A percentile compares a stretch with the other conserved stretches of the same genome.
These are phyloP conservation scores for Macropus fuliginosus DNA, from an alignment of 2,797 vertebrate genomes.

Conservation along the genomic window DNA sequence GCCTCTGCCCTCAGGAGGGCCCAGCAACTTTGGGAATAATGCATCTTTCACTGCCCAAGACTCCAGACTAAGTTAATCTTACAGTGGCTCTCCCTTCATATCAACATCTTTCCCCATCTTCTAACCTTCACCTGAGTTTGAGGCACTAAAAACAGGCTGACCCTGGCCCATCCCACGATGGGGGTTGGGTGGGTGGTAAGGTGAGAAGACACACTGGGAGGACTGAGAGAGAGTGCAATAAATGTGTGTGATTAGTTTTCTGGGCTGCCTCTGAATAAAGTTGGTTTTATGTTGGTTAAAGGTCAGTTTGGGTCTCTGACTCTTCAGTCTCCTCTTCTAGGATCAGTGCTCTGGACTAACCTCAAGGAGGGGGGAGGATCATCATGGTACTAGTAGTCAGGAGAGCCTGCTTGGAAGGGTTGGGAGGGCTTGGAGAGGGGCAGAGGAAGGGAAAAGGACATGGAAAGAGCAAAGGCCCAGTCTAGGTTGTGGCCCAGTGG, in stretches of 20 bases:
- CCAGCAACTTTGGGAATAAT: not conserved
- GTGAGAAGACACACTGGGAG: slow-evolving; percentile 51
- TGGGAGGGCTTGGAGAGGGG: not conserved
- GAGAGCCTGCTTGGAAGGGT: not conserved
- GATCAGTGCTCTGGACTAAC: not conserved
- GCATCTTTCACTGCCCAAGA: not conserved
- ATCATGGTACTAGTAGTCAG: fast-evolving
- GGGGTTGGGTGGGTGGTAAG: not conserved
- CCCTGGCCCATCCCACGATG: not conserved
- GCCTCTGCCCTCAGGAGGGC: not conserved
- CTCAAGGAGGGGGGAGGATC: not conserved
- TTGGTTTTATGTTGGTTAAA: not conserved
- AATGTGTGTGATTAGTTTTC: not conserved
- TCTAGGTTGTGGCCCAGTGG: not conserved
- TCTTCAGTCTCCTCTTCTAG: not conserved
- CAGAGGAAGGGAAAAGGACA: not conserved
- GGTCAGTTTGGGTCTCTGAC: not conserved
- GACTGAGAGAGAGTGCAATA: not conserved
- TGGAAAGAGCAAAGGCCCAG: not conserved
- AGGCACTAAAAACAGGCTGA: not conserved
- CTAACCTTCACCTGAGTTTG: not conserved
- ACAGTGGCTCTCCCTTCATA: not conserved
- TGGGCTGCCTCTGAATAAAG: not conserved
- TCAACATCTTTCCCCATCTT: not conserved
- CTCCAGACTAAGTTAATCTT: not conserved